Evolutionary conservation across 2,888 invertebrate genomes (phyloP).

Genomic region (Villa cingulata): DNA sequence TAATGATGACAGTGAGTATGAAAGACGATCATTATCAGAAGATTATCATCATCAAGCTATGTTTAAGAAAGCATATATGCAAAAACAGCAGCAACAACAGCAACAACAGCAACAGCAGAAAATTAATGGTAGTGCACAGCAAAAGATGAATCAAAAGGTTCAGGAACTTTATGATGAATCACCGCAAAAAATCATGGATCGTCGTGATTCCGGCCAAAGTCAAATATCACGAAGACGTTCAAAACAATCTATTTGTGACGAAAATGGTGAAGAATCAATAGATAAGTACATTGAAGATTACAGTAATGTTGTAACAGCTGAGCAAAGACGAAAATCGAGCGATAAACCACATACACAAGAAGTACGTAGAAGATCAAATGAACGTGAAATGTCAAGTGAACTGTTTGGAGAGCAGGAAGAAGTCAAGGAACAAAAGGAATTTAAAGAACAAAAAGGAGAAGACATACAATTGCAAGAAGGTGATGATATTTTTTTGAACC

Average conservation of each 20-base stretch:
- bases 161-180: not conserved
- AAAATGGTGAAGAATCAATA: conserved; percentile 4
- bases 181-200: not conserved
- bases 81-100: conserved; percentile 18
- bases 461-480: not conserved
- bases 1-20: conserved; percentile 24
- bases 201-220: not conserved
- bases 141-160: not conserved
- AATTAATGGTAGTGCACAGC: not conserved
- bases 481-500: conserved; percentile 16
- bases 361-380: not conserved
- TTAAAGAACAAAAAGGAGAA: not conserved
- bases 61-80: not conserved
- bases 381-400: not conserved
- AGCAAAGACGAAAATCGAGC: conserved; percentile 5
- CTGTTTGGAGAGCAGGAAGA: not conserved
- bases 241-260: not conserved
- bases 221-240: not conserved
- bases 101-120: conserved; percentile 38
- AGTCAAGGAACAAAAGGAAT: not conserved
- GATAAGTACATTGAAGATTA: conserved; percentile 8
- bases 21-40: conserved; percentile 35
- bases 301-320: conserved; percentile 4
- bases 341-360: conserved; percentile 1
- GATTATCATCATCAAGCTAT: conserved; percentile 25